A percentile compares a stretch with the other conserved stretches of the same genome.
Evolutionary conservation across 2,888 invertebrate species (phyloP).

Genomic region (Papilio demoleus): DNA sequence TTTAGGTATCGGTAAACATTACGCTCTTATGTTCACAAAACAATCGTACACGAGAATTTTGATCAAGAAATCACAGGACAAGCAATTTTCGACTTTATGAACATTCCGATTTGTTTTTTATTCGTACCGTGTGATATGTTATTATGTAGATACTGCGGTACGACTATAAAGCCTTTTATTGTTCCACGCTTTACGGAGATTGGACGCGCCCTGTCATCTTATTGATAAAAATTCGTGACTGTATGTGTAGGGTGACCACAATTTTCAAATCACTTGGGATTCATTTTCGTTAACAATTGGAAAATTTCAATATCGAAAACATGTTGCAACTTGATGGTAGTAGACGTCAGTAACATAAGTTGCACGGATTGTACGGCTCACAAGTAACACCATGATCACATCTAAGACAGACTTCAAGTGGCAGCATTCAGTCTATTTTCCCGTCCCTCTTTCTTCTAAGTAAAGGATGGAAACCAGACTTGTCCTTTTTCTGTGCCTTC

Average conservation of each 20-base stretch:
- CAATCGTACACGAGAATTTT: slow-evolving; percentile 40
- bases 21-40: slow-evolving; percentile 36
- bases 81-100: slow-evolving; percentile 34
- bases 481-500: no score
- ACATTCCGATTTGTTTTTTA: slow-evolving; percentile 31
- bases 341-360: no score
- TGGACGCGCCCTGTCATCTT: slow-evolving; percentile 49
- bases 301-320: background rate
- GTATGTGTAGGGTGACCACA: slow-evolving; percentile 43
- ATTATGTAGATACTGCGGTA: slow-evolving; percentile 41
- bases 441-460: no score
- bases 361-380: no score
- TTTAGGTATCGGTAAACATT: slow-evolving; percentile 17
- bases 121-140: slow-evolving; percentile 37
- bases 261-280: background rate
- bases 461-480: no score
- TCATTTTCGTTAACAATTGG: background rate
- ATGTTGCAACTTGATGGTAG: no score
- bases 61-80: slow-evolving; percentile 19
- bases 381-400: no score
- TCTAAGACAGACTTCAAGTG: no score
- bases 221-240: slow-evolving; percentile 47
- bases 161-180: slow-evolving; percentile 48
- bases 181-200: slow-evolving; percentile 46
- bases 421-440: no score